phyloP scores from a whole-genome alignment of 2,888 invertebrate genomes.

The Trisateles emortualis region DNA sequence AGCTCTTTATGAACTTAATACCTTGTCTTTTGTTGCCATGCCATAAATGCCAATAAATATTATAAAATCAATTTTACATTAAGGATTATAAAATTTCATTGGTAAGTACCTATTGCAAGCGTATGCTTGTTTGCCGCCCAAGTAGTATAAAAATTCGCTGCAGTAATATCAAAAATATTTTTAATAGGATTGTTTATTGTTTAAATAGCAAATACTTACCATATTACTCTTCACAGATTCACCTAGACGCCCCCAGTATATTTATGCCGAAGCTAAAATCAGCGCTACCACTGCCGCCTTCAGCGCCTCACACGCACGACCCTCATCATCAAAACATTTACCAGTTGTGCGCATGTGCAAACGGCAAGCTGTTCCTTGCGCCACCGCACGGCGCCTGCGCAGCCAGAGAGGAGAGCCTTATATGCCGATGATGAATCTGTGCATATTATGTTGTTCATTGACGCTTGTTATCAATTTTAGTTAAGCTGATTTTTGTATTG shows the following conservation, averaged over 20 bases:
- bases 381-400: slow-evolving; percentile 93
- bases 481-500: slow-evolving; percentile 20
- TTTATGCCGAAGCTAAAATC: slow-evolving; percentile 89
- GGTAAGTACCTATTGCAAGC: too few relatives aligned
- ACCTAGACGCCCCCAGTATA: slow-evolving; percentile 89
- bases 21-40: too few relatives aligned
- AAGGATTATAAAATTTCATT: too few relatives aligned
- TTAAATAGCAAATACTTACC: background rate
- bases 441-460: slow-evolving; percentile 40
- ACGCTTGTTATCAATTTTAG: slow-evolving; percentile 32
- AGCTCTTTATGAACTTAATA: too few relatives aligned
- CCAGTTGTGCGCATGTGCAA: slow-evolving; percentile 96
- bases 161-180: too few relatives aligned
- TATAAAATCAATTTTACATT: too few relatives aligned
- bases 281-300: slow-evolving; percentile 84
- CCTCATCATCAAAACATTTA: slow-evolving; percentile 90
- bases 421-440: slow-evolving; percentile 80
- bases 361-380: slow-evolving; percentile 95
- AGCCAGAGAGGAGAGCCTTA: slow-evolving; percentile 84
- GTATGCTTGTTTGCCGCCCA: too few relatives aligned
- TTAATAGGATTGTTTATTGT: too few relatives aligned
- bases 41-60: too few relatives aligned
- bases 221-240: slow-evolving; percentile 78
- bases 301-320: slow-evolving; percentile 82
- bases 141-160: too few relatives aligned